Percentiles rank a stretch among this genome's conserved stretches.
Conservation (phyloP, 2,888 invertebrate species). For the Coremacera marginata region DNA sequence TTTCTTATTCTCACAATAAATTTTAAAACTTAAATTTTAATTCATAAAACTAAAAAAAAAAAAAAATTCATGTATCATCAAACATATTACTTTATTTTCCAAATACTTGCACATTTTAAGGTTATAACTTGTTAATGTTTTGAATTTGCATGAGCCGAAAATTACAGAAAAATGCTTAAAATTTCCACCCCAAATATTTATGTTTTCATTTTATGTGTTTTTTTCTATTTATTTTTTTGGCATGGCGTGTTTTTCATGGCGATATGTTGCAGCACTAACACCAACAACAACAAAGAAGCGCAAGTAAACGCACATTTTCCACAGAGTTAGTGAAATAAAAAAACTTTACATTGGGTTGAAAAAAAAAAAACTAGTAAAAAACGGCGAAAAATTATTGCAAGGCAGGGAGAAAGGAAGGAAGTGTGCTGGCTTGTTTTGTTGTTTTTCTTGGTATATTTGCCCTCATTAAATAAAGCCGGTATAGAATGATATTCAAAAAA, state of each 20-base stretch:
- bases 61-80: too few relatives aligned
- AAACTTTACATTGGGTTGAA: constrained; percentile 33
- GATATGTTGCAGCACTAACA: background rate
- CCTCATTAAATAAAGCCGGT: constrained; percentile 39
- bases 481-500: background rate
- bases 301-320: constrained; percentile 19
- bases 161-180: background rate
- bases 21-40: too few relatives aligned
- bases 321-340: constrained; percentile 8
- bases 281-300: constrained; percentile 31
- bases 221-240: constrained; percentile 3
- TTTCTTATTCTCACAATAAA: too few relatives aligned
- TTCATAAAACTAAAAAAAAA: too few relatives aligned
- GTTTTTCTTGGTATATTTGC: constrained; percentile 36
- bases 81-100: too few relatives aligned
- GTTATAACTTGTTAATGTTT: too few relatives aligned
- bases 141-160: too few relatives aligned
- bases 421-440: constrained; percentile 9
- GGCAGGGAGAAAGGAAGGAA: background rate
- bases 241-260: background rate
- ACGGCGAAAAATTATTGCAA: constrained; percentile 55
- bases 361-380: constrained; percentile 23
- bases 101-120: too few relatives aligned
- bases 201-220: background rate
- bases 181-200: constrained; percentile 19